Evolutionary conservation across 2,888 invertebrate species (phyloP).

Genomic region (Eugnorisma glareosa): DNA sequence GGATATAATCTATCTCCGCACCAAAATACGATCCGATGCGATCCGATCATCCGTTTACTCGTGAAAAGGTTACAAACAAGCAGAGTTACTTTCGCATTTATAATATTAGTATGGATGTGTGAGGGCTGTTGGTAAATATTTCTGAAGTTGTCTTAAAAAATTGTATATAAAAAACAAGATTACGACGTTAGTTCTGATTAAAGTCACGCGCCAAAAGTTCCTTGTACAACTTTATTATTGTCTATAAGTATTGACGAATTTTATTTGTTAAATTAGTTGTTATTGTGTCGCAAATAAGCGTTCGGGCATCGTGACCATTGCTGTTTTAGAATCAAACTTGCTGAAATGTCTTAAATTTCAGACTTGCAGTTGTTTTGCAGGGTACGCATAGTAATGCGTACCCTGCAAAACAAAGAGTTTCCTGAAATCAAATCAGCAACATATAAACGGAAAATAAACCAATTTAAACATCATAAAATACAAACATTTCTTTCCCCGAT

Average conservation of each 20-base stretch:
- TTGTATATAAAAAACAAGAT: background rate
- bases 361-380: too few relatives aligned
- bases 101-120: too few relatives aligned
- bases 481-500: slow-evolving; percentile 6
- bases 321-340: background rate
- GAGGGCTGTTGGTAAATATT: too few relatives aligned
- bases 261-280: background rate
- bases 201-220: background rate
- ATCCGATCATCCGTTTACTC: too few relatives aligned
- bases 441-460: background rate
- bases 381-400: too few relatives aligned
- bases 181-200: background rate
- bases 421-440: background rate
- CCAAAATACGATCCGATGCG: too few relatives aligned
- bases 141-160: too few relatives aligned
- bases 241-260: background rate
- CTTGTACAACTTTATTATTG: background rate
- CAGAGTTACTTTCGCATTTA: too few relatives aligned
- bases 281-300: background rate
- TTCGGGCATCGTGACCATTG: background rate
- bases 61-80: too few relatives aligned
- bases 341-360: background rate
- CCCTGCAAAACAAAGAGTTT: background rate
- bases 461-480: background rate
- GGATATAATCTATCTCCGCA: too few relatives aligned